phyloP scores from a whole-genome alignment of 2,797 vertebrate species.

The Micropoecilia bifurca region DNA sequence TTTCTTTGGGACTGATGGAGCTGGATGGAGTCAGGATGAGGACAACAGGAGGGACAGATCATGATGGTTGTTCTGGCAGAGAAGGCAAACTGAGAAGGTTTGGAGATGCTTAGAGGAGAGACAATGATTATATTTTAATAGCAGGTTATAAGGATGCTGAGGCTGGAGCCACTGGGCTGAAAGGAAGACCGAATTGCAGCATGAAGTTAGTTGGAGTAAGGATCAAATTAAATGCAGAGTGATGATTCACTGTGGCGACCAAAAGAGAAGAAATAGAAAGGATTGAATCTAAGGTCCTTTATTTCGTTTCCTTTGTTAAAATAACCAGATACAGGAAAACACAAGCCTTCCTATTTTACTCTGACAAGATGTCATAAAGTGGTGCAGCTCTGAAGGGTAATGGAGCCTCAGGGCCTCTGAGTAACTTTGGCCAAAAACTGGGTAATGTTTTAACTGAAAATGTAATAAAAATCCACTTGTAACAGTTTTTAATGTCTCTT shows the following conservation, averaged over 20 bases:
- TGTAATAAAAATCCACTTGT: background rate
- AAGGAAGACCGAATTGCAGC: background rate
- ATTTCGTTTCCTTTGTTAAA: background rate
- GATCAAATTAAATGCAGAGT: background rate
- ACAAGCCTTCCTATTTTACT: background rate
- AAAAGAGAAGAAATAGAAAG: background rate
- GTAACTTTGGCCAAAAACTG: background rate
- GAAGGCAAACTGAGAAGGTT: background rate
- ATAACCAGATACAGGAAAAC: background rate
- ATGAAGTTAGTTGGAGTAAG: background rate
- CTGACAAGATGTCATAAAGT: background rate
- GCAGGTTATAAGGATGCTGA: background rate
- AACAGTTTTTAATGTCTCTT: background rate
- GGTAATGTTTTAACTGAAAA: background rate
- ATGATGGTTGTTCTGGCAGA: too few relatives aligned
- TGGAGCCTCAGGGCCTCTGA: background rate
- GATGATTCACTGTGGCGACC: background rate
- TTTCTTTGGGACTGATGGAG: background rate
- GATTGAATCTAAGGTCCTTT: background rate
- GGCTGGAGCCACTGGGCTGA: background rate
- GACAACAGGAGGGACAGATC: too few relatives aligned
- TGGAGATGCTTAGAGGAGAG: background rate
- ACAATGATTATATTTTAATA: background rate
- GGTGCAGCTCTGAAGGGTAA: too few relatives aligned
- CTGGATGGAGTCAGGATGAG: background rate